Base-by-base conservation (phyloP, 2,888 invertebrate species). In the Sarcophaga subvicina region DNA sequence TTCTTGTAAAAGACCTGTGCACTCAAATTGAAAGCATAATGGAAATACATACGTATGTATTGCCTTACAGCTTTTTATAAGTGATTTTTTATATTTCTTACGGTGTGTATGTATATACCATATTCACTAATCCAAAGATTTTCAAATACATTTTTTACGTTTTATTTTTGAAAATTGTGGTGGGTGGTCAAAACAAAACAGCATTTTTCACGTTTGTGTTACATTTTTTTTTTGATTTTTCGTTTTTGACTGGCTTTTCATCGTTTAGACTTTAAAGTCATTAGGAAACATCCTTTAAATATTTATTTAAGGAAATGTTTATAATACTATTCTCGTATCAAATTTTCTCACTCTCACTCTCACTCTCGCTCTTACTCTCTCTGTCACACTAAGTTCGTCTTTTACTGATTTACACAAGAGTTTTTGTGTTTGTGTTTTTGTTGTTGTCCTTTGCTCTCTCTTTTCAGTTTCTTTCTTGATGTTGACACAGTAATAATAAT, bases 261-360 rank as follows among this genome's bases (percentile, higher is more conserved):
- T 60, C 25, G 69, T 77, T 77, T 77, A 63, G 59, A 37, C 25
- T 60, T 67, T 62, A 47, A 60, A 78, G 45, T 37, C 67, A 60
- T 60, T 78, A 22, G 20, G 45, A 66, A 64, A 66, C 6, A 25
- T 20, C 27, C n/a, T 54, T 22, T 20, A 76, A 77, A 76, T 80
- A 85, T 85, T 80, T 85, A 72, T 76, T 85, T 80, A 80, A 37
- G 67, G 22, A 80, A 80, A 66, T 76, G 60, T 64, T 76, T n/a
- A 59, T 49, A 83, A 83, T 76, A 45, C 63, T 60, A 2, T 72
- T 17, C 47, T 73, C 27, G 70, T 71, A 66, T 71, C 47, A 77
- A 25, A 45, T 22, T 14, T 71, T 71, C 66, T 54, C 4, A 17
- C n/a, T 59, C 66, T 54, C 12, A 4, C 17, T 54, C 17, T 54